A percentile compares a stretch with the other conserved stretches of the same genome.
Evolutionary conservation across 2,797 vertebrate genomes (phyloP).

Genomic region (Chaetodon trifasciatus): DNA sequence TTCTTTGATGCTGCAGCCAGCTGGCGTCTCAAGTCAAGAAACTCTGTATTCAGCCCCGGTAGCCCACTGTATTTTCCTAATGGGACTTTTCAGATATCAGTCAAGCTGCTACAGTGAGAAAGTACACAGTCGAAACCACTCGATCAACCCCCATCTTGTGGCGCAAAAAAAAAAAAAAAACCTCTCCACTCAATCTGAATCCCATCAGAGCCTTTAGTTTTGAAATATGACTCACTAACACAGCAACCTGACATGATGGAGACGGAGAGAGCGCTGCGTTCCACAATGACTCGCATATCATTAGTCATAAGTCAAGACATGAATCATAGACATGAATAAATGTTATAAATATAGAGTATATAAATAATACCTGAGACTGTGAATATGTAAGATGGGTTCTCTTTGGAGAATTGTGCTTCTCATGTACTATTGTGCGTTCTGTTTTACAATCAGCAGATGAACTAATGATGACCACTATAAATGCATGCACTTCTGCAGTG

Average conservation of each 20-base stretch:
- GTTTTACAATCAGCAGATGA: slow-evolving; percentile 82
- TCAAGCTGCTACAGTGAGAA: slow-evolving; percentile 79
- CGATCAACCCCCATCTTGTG: slow-evolving; percentile 69
- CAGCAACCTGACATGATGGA: slow-evolving; percentile 54
- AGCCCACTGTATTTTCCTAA: slow-evolving; percentile 70
- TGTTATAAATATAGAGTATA: slow-evolving; percentile 86
- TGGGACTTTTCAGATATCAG: slow-evolving; percentile 74
- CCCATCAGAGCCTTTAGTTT: slow-evolving; percentile 80
- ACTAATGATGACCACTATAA: slow-evolving; percentile 85
- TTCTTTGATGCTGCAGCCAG: slow-evolving; percentile 51
- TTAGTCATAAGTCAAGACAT: slow-evolving; percentile 78
- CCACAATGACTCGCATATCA: slow-evolving; percentile 76
- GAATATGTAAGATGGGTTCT: slow-evolving; percentile 85
- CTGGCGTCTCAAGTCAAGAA: slow-evolving; percentile 47
- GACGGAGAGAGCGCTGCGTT: slow-evolving; percentile 66
- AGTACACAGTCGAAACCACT: slow-evolving; percentile 65
- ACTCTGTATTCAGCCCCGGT: slow-evolving; percentile 61
- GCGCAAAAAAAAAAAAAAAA: slow-evolving; percentile 31
- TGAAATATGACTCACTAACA: slow-evolving; percentile 80
- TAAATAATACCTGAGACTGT: slow-evolving; percentile 88
- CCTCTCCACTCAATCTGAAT: slow-evolving; percentile 64
- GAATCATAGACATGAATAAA: slow-evolving; percentile 79
- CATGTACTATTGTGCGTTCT: slow-evolving; percentile 83
- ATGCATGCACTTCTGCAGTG: slow-evolving; percentile 87
- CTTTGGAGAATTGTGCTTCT: slow-evolving; percentile 80